phyloP scores from a whole-genome alignment of 2,888 invertebrate genomes.

The Chaetogeoica ovagalla region DNA sequence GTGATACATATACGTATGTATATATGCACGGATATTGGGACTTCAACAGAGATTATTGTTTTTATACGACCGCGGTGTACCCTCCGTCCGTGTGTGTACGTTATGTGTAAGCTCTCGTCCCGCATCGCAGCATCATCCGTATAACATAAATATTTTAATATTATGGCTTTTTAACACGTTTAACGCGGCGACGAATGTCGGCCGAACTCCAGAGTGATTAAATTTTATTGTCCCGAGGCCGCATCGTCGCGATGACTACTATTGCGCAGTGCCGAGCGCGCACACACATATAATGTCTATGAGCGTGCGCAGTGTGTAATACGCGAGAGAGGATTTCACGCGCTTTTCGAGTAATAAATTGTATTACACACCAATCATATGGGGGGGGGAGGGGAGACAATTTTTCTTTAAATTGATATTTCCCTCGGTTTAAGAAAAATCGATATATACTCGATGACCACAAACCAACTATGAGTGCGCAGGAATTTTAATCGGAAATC shows the following conservation, averaged over 20 bases:
- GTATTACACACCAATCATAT: no score
- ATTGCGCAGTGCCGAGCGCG: no score
- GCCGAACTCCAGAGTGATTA: slow-evolving; percentile 6
- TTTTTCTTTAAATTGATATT: no score
- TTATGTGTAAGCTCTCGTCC: slow-evolving; percentile 17
- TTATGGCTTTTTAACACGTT: slow-evolving; percentile 51
- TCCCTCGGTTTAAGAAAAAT: no score
- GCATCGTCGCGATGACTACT: background rate
- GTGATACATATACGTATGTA: background rate
- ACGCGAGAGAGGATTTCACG: no score
- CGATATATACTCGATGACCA: no score
- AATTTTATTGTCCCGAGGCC: slow-evolving; percentile 23
- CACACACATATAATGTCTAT: no score
- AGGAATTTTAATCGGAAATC: no score
- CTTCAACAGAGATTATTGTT: slow-evolving; percentile 52
- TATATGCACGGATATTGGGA: slow-evolving; percentile 19
- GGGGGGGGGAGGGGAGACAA: no score
- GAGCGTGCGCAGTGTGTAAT: no score
- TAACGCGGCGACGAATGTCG: background rate
- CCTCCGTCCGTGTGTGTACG: background rate
- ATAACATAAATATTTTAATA: background rate
- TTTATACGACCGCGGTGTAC: slow-evolving; percentile 46
- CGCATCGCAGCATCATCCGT: background rate
- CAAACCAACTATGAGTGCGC: no score
- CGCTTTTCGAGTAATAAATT: no score